Conservation (phyloP, 1,140 invertebrate genomes). For the Anagrus nilaparvatae region DNA sequence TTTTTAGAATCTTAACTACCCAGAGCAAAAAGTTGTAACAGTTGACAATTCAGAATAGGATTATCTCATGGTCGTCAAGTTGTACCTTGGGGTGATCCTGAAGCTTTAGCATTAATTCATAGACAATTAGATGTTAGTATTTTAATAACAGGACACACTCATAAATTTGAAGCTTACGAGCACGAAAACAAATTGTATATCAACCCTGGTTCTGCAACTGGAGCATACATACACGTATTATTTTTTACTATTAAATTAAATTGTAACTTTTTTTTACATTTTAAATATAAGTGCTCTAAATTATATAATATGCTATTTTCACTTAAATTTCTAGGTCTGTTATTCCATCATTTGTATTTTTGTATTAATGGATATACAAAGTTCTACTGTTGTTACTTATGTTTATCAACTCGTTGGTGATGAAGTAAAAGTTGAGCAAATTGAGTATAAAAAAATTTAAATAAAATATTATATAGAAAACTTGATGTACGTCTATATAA, state of each 20-base stretch:
- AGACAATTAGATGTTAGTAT: conserved; percentile 98
- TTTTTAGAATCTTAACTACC: conserved; percentile 82
- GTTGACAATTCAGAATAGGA: conserved; percentile 97
- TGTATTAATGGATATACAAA: conserved; percentile 98
- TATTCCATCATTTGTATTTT: conserved; percentile 94
- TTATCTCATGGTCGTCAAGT: conserved; percentile 95
- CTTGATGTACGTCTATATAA: too few relatives aligned
- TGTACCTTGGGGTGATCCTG: conserved; percentile 94
- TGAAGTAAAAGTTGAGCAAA: conserved; percentile 98
- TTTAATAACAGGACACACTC: conserved; percentile 96
- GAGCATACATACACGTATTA: conserved; percentile 86
- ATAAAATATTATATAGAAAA: too few relatives aligned
- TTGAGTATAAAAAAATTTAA: conserved; percentile 90
- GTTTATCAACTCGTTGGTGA: conserved; percentile 95
- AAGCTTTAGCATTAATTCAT: conserved; percentile 86
- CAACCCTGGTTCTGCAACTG: conserved; percentile 97
- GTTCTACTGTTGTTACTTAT: conserved; percentile 94
- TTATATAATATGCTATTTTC: too few relatives aligned
- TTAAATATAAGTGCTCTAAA: too few relatives aligned
- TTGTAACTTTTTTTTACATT: neutral
- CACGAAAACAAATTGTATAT: conserved; percentile 99
- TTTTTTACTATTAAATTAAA: neutral
- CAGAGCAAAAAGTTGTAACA: conserved; percentile 97
- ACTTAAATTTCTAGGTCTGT: conserved; percentile 56
- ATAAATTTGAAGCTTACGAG: conserved; percentile 97